These are phyloP conservation scores for Sciurus niger DNA, from an alignment of 2,113 vertebrate genomes.

Conservation along the genomic window DNA sequence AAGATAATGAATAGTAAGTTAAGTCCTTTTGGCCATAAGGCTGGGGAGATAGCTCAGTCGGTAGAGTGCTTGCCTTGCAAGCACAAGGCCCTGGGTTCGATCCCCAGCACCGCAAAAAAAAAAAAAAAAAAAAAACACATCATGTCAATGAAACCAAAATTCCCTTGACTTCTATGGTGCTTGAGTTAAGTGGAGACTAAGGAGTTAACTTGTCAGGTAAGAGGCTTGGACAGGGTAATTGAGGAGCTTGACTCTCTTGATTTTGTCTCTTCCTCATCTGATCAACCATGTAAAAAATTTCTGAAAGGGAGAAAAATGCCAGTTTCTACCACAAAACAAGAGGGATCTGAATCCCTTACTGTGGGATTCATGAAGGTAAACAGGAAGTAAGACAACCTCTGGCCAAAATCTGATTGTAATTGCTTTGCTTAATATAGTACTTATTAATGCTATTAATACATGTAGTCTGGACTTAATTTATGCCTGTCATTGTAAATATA, in stretches of 20 bases:
- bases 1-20: conserved; percentile 52
- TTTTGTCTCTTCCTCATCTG: conserved; percentile 33
- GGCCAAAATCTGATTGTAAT: conserved; percentile 35
- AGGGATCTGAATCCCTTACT: background rate
- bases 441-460: conserved; percentile 54
- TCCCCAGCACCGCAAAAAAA: no score
- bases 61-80: no score
- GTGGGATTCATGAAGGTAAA: background rate
- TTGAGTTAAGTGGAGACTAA: background rate
- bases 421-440: background rate
- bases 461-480: conserved; percentile 46
- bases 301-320: conserved; percentile 54
- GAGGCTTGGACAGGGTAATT: background rate
- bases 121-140: background rate
- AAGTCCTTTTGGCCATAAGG: background rate
- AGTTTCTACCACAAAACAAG: background rate
- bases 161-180: background rate
- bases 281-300: background rate
- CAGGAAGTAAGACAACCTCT: conserved; percentile 30
- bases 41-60: no score
- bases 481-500: conserved; percentile 47
- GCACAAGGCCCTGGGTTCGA: no score
- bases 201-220: background rate
- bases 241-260: background rate
- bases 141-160: background rate